Evolutionary conservation across 1,140 invertebrate genomes (phyloP), one percentile per base, ranked within the genome.

Genomic region (Atta colombica): DNA sequence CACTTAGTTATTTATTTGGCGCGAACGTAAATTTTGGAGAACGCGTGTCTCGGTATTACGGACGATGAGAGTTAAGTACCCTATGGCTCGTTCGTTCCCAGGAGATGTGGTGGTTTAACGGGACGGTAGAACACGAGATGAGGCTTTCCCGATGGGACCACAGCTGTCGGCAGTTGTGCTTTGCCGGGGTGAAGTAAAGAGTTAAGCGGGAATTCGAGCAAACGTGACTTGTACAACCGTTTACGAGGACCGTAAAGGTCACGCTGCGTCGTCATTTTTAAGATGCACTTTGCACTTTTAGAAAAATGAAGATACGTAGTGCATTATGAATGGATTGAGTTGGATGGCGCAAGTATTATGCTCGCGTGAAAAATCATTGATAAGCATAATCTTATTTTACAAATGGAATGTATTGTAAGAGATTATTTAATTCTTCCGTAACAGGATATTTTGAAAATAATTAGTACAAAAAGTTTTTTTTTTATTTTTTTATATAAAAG

Each of bases 121-220:
- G 49, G 63, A 68, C 69, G 80, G 55, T 61, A 63, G 69, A 75
- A 84, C 45, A 55, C 69, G 80, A 74, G 80, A 84, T 84, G 69
- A 69, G 80, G 66, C 66, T n/a, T 61, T 74, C 80, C 80, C 80
- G 10, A 25, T 35, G 80, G 80, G 21, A 63, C 68, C 58, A 61
- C 68, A 84, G 80, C 69, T 84, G 80, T 63, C 80, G 80, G 25
- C 80, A 84, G 80, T 61, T 84, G 53, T 31, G 80, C 80, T 53
- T 6, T 53, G 35, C 68, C 80, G 68, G 35, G 31, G 16, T 25
- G 16, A 60, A 18, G 66, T 82, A 82, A 72, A 82, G 68, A 82
- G 69, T 18, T 84, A 84, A 75, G 58, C 25, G 80, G 25, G 55
- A 74, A 60, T 74, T 75, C 69, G 39, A 84, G 69, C 21, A 60